Percentiles rank a stretch among this genome's conserved stretches.
These are phyloP conservation scores for Macropodus opercularis DNA, from an alignment of 2,797 vertebrate species.

Conservation along the genomic window DNA sequence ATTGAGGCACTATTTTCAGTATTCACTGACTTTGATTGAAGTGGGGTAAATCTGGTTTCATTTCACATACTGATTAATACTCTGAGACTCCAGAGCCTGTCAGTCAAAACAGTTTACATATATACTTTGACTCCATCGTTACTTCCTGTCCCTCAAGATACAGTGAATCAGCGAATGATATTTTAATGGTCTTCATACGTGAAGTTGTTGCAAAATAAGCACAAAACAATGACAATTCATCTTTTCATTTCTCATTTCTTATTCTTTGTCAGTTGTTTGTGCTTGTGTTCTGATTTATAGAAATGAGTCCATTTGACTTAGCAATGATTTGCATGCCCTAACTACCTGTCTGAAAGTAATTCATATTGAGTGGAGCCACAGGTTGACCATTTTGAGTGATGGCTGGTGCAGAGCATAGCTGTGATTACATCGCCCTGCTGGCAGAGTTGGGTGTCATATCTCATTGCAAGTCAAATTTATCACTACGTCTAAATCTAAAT, in stretches of 20 bases:
- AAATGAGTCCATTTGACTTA: constrained; percentile 43
- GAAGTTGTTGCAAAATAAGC: constrained; percentile 31
- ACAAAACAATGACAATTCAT: constrained; percentile 32
- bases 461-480: constrained; percentile 53
- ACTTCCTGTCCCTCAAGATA: no score
- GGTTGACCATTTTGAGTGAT: constrained; percentile 58
- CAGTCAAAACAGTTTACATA: constrained; percentile 1
- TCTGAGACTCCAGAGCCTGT: constrained; percentile 3
- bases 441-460: constrained; percentile 48
- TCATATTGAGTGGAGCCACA: constrained; percentile 39
- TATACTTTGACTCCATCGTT: no score
- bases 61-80: constrained; percentile 13
- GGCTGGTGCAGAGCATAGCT: constrained; percentile 59
- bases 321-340: constrained; percentile 56
- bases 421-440: constrained; percentile 50
- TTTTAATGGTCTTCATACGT: constrained; percentile 30
- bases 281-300: constrained; percentile 41
- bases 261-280: constrained; percentile 27
- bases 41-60: constrained; percentile 17
- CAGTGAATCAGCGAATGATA: no score
- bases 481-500: constrained; percentile 24
- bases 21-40: constrained; percentile 41
- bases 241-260: constrained; percentile 21
- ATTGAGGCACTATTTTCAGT: constrained; percentile 38
- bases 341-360: constrained; percentile 49